Conservation (phyloP, 2,113 vertebrate species). For the Emydura subglobosa region DNA sequence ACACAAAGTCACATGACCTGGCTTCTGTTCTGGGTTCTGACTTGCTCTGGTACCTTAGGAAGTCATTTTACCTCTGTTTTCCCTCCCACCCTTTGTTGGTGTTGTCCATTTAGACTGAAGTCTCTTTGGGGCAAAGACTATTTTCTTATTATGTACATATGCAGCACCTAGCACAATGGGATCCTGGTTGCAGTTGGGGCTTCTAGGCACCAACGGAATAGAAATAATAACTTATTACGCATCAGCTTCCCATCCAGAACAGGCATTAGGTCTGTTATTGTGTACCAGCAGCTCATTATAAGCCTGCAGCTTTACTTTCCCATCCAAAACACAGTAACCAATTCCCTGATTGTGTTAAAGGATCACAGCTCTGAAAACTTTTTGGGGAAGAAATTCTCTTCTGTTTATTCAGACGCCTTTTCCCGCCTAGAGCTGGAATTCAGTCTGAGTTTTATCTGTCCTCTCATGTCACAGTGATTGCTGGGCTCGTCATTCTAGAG, state of each 20-base stretch:
- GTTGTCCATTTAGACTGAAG: not conserved
- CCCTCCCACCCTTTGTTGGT: not conserved
- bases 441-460: not conserved
- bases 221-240: not conserved
- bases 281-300: not conserved
- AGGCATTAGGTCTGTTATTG: not conserved
- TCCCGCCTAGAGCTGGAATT: not conserved
- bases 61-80: not conserved
- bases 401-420: not conserved
- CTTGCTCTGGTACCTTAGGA: not conserved
- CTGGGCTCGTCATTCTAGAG: not conserved
- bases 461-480: not conserved
- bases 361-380: not conserved
- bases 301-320: not conserved
- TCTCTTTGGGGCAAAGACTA: not conserved
- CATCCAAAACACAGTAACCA: not conserved
- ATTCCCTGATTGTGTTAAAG: not conserved
- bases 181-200: not conserved
- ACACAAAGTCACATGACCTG: not conserved
- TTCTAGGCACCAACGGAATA: rapidly evolving
- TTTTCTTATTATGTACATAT: not conserved
- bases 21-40: not conserved
- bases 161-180: not conserved
- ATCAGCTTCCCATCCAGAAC: not conserved
- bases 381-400: not conserved